Evolutionary conservation across 2,797 vertebrate genomes (phyloP).

Genomic region (Arnoldichthys spilopterus): DNA sequence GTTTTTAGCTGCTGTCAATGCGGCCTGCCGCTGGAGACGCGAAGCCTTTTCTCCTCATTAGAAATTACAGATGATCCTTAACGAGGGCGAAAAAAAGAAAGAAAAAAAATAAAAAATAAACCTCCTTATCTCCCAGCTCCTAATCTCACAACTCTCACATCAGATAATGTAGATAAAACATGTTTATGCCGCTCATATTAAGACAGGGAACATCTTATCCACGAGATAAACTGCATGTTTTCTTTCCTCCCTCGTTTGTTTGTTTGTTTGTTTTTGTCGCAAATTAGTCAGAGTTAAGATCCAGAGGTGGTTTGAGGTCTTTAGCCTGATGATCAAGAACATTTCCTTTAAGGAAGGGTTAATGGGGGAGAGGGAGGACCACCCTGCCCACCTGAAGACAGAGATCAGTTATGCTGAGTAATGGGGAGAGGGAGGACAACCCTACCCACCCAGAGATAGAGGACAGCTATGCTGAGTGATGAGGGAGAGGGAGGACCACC

Average conservation of each 20-base stretch:
- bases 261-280: not conserved
- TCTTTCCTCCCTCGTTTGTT: not conserved
- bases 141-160: conserved; percentile 4
- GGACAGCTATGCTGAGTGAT: too few species aligned
- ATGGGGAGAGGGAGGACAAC: too few species aligned
- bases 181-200: not conserved
- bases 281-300: not conserved
- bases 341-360: too few species aligned
- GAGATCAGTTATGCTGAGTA: too few species aligned
- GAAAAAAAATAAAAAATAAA: too few species aligned
- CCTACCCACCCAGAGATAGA: too few species aligned
- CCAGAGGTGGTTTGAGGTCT: not conserved
- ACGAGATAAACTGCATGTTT: not conserved
- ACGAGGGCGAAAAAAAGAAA: not conserved
- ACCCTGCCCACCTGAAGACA: too few species aligned
- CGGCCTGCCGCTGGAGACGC: not conserved
- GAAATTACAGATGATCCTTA: conserved; percentile 13
- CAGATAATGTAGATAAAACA: not conserved
- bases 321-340: not conserved
- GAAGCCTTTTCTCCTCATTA: conserved; percentile 17
- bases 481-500: too few species aligned
- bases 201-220: not conserved
- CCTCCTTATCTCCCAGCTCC: conserved; percentile 5
- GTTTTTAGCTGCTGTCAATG: conserved; percentile 3
- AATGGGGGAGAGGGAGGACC: too few species aligned